phyloP scores from a whole-genome alignment of 1,140 invertebrate species.

The Diabrotica virgifera region DNA sequence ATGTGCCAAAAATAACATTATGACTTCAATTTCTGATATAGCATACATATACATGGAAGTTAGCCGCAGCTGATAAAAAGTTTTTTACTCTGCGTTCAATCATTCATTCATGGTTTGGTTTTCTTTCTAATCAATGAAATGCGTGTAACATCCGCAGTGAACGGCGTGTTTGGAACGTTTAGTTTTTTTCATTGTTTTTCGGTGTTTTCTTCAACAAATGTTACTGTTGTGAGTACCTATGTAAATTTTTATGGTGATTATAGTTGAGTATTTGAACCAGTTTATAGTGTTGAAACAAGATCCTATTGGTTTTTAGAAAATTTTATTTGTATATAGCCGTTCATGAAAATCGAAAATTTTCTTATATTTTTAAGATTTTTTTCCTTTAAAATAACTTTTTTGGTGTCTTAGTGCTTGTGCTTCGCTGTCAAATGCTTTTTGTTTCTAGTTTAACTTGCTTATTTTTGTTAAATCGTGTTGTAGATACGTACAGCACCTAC shows the following conservation, averaged over 20 bases:
- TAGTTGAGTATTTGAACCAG: no score
- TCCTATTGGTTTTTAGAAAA: no score
- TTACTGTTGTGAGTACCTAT: neutral
- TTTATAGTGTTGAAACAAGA: no score
- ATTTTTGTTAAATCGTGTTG: no score
- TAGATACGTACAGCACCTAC: no score
- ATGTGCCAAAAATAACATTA: slow-evolving; percentile 29
- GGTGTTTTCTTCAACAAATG: neutral
- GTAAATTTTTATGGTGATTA: neutral
- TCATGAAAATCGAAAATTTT: no score
- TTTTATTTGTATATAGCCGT: no score
- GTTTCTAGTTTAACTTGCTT: no score
- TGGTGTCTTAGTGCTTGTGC: no score
- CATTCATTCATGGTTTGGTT: slow-evolving; percentile 30
- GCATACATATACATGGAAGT: slow-evolving; percentile 24
- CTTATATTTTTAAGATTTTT: no score
- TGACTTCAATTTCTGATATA: slow-evolving; percentile 33
- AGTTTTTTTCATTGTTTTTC: neutral
- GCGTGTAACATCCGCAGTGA: neutral
- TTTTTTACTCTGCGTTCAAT: slow-evolving; percentile 24
- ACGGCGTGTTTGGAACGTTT: neutral
- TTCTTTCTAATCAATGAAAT: slow-evolving; percentile 25
- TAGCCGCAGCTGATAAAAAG: slow-evolving; percentile 23
- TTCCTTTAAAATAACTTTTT: no score
- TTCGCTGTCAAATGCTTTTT: no score